phyloP scores from a whole-genome alignment of 2,888 invertebrate species.

The Conops quadrifasciatus region DNA sequence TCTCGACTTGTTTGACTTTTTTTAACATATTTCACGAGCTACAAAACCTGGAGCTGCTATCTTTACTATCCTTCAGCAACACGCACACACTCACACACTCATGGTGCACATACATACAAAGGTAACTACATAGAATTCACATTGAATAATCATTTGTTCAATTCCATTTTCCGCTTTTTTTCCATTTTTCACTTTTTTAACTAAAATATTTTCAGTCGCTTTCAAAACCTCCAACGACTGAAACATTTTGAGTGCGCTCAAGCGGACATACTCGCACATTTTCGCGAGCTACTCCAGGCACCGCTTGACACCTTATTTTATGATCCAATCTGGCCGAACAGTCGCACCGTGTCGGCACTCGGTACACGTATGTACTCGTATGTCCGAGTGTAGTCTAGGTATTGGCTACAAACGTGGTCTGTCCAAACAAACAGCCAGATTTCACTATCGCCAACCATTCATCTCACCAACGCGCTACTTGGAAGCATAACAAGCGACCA shows the following conservation, averaged over 20 bases:
- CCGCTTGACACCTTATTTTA: conserved; percentile 19
- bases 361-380: not conserved
- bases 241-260: conserved; percentile 5
- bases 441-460: not conserved
- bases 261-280: not conserved
- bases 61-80: too few relatives aligned
- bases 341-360: not conserved
- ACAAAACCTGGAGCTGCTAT: not conserved
- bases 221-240: not conserved
- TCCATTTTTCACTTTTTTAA: not conserved
- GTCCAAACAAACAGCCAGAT: not conserved
- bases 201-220: conserved; percentile 8
- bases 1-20: too few relatives aligned
- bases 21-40: too few relatives aligned
- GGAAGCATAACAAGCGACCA: too few relatives aligned
- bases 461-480: not conserved
- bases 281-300: not conserved
- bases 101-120: not conserved
- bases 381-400: too few relatives aligned
- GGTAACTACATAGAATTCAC: not conserved
- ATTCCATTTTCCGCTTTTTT: not conserved
- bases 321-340: not conserved
- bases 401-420: not conserved
- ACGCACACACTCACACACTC: too few relatives aligned
- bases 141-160: not conserved